These are phyloP conservation scores for Pelecanoides urinatrix DNA, from an alignment of 2,113 vertebrate genomes.

Conservation along the genomic window DNA sequence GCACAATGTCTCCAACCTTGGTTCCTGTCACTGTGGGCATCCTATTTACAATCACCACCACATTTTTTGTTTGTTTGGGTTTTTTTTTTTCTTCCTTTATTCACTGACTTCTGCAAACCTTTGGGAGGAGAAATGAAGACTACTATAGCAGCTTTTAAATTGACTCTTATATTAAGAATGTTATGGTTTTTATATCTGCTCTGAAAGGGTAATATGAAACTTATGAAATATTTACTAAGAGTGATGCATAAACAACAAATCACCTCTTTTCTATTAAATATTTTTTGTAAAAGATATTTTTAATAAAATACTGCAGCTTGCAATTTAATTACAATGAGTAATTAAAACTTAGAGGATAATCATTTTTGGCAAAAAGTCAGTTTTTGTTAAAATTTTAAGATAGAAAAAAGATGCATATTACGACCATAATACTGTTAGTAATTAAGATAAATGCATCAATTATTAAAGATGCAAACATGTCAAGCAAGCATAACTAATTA, in stretches of 20 bases:
- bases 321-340: conserved; percentile 91
- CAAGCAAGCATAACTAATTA: conserved; percentile 99
- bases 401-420: conserved; percentile 87
- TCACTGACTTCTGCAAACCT: conserved; percentile 40
- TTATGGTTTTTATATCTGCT: conserved; percentile 67
- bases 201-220: conserved; percentile 78
- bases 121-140: conserved; percentile 33
- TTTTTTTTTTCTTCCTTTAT: background rate
- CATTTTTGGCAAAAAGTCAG: conserved; percentile 90
- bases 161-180: conserved; percentile 71
- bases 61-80: background rate
- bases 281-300: conserved; percentile 78
- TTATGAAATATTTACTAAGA: conserved; percentile 84
- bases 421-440: conserved; percentile 95
- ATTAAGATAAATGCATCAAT: conserved; percentile 99
- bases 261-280: conserved; percentile 80
- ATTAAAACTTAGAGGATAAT: conserved; percentile 98
- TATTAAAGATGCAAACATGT: conserved; percentile 99
- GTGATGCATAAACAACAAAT: conserved; percentile 81
- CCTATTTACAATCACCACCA: background rate
- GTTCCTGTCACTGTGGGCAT: background rate
- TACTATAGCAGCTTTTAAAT: conserved; percentile 64
- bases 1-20: background rate
- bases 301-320: conserved; percentile 86
- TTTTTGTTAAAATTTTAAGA: conserved; percentile 88